These are phyloP conservation scores for Calyptommatus sinebrachiatus DNA, from an alignment of 2,113 vertebrate genomes.

Conservation along the genomic window DNA sequence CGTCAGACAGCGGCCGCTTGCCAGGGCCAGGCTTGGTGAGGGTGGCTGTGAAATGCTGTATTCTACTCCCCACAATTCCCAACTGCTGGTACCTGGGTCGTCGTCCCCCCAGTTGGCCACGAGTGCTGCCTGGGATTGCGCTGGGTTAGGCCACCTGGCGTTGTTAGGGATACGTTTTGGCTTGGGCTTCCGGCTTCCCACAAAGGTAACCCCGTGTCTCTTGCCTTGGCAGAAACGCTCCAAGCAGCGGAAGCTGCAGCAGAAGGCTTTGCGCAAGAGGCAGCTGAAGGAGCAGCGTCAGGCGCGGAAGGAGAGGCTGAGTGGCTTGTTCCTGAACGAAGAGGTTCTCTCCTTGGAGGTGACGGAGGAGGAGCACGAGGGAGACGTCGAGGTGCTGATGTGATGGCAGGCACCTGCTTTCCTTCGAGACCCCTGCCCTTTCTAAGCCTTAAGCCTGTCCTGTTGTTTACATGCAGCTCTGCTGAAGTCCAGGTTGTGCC, in stretches of 20 bases:
- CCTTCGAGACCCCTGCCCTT: slow-evolving; percentile 77
- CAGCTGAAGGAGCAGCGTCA: slow-evolving; percentile 97
- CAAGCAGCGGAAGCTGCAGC: slow-evolving; percentile 95
- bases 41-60: no score
- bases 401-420: slow-evolving; percentile 81
- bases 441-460: slow-evolving; percentile 75
- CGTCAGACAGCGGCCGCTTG: no score
- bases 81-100: no score
- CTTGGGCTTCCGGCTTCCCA: no score
- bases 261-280: slow-evolving; percentile 96
- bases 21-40: no score
- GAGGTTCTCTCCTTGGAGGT: slow-evolving; percentile 94
- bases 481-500: slow-evolving; percentile 70
- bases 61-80: no score
- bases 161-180: no score
- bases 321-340: slow-evolving; percentile 97
- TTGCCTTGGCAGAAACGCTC: slow-evolving; percentile 87
- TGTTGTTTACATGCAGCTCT: slow-evolving; percentile 73
- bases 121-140: no score
- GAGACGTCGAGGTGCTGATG: slow-evolving; percentile 95
- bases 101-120: no score
- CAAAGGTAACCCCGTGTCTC: not conserved
- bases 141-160: no score
- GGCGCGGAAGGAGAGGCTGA: slow-evolving; percentile 94
- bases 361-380: slow-evolving; percentile 88